Conservation (phyloP, 2,888 invertebrate genomes). For the Strigamia transsilvanica region DNA sequence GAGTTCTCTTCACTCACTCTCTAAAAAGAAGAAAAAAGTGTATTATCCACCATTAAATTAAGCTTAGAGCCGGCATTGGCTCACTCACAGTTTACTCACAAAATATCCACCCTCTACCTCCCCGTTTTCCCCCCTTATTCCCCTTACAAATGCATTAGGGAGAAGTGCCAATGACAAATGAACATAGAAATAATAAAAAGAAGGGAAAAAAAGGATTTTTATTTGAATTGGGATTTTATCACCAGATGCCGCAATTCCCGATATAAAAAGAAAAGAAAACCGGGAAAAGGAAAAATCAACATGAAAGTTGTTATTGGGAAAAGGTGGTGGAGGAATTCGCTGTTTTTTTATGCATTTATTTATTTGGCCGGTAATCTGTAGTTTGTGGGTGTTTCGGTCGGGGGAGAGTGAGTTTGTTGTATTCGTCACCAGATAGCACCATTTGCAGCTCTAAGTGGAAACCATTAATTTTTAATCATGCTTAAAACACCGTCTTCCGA, state of each 20-base stretch:
- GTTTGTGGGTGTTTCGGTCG: not conserved
- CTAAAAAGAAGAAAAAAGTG: slow-evolving; percentile 48
- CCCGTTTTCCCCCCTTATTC: not conserved
- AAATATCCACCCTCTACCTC: slow-evolving; percentile 41
- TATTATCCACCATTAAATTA: slow-evolving; percentile 53
- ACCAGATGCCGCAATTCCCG: slow-evolving; percentile 40
- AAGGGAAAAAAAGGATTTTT: slow-evolving; percentile 42
- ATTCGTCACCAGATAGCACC: slow-evolving; percentile 32
- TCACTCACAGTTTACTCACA: slow-evolving; percentile 48
- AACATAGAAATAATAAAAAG: slow-evolving; percentile 44
- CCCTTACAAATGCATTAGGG: slow-evolving; percentile 37
- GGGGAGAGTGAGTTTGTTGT: slow-evolving; percentile 14
- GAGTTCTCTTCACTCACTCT: slow-evolving; percentile 45
- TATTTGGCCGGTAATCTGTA: slow-evolving; percentile 9
- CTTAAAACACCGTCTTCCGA: slow-evolving; percentile 50
- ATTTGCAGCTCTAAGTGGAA: slow-evolving; percentile 41
- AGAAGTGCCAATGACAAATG: slow-evolving; percentile 49
- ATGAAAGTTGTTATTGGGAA: not conserved
- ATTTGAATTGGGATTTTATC: slow-evolving; percentile 47
- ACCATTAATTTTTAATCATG: slow-evolving; percentile 51
- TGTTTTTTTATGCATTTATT: not conserved
- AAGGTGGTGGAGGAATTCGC: not conserved
- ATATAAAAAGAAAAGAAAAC: not conserved
- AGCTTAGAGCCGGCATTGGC: slow-evolving; percentile 51
- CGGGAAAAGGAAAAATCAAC: not conserved